Evolutionary conservation across 2,888 invertebrate genomes (phyloP), one percentile per base, ranked within the genome.

Genomic region (Lissocephala sabroskyi): DNA sequence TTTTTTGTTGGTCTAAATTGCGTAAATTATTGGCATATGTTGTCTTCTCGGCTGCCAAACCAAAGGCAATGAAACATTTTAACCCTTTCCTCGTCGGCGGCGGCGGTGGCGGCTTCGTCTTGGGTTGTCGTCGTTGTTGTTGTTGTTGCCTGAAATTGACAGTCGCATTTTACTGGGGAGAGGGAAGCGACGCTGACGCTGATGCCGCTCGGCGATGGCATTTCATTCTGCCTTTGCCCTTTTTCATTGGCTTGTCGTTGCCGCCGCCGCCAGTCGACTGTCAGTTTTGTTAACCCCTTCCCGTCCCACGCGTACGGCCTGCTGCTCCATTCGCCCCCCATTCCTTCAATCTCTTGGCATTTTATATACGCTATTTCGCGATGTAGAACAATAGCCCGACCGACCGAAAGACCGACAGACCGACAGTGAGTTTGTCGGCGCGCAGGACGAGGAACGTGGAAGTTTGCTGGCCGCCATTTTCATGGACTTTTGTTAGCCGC

Each of bases 1-100:
- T 42, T 45, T 49, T 41, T 53, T 49, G 52, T 59, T 49, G 59
- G n/a, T 53, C 70, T 71, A 70, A 76, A 70, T 70, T 73, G 76
- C 70, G 77, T 70, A 70, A 70, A 70, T 70, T 76, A 70, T 70
- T 70, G 70, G 70, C 70, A 70, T 70, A 70, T 70, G 70, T 70
- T 70, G 77, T 76, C 68, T 75, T 45, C 55, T 41, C 45, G 44
- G 42, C 19, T 49, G 40, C 41, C 49, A 55, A 35, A 43, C 41
- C 60, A 60, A 54, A 19, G 49, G 68, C 68, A 68, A 76, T 76
- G 68, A 76, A 76, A 68, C 76, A 68, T 77, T 71, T 76, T 73
- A 76, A 71, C 77, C 70, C 77, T 74, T 77, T 73, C n/a, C n/a
- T 67, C 54, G 13, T 23, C 9, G 30, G 17, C 18, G n/a, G 13